Percentiles rank a stretch among this genome's conserved stretches.
These are phyloP conservation scores for Eledona agricola DNA, from an alignment of 2,888 invertebrate genomes.

Conservation along the genomic window DNA sequence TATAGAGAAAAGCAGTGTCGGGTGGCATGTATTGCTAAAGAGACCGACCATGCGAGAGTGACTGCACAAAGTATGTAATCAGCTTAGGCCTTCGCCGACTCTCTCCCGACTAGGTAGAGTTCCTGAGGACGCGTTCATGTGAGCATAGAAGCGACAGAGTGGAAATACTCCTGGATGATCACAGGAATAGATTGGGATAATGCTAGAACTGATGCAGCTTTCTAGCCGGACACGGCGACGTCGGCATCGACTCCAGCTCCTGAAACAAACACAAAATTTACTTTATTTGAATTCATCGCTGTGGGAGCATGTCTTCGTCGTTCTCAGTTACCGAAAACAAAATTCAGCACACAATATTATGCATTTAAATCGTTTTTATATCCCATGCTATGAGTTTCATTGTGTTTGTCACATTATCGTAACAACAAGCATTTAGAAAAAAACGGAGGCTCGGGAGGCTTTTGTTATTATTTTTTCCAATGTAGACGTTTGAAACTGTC, in stretches of 20 bases:
- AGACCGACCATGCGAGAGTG: constrained; percentile 59
- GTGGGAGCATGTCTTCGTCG: no score
- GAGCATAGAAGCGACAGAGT: constrained; percentile 57
- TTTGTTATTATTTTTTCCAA: no score
- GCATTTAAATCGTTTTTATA: no score
- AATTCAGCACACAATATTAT: no score
- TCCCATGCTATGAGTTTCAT: no score
- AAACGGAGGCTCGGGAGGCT: no score
- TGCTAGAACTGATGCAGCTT: constrained; percentile 28
- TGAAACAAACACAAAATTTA: no score
- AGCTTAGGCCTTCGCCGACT: constrained; percentile 53
- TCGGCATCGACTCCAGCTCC: constrained; percentile 10
- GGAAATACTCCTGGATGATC: constrained; percentile 58
- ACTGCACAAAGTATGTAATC: constrained; percentile 61
- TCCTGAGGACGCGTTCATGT: constrained; percentile 61
- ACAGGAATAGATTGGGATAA: constrained; percentile 44
- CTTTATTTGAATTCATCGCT: no score
- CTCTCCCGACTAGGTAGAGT: constrained; percentile 46
- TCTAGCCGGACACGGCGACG: constrained; percentile 22
- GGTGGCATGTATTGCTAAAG: constrained; percentile 42
- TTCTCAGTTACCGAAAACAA: no score
- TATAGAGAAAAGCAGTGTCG: constrained; percentile 27
- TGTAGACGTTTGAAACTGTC: no score
- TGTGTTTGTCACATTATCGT: no score
- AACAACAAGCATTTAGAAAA: no score